Conservation (phyloP, 2,888 invertebrate species). For the Acleris laterana region DNA sequence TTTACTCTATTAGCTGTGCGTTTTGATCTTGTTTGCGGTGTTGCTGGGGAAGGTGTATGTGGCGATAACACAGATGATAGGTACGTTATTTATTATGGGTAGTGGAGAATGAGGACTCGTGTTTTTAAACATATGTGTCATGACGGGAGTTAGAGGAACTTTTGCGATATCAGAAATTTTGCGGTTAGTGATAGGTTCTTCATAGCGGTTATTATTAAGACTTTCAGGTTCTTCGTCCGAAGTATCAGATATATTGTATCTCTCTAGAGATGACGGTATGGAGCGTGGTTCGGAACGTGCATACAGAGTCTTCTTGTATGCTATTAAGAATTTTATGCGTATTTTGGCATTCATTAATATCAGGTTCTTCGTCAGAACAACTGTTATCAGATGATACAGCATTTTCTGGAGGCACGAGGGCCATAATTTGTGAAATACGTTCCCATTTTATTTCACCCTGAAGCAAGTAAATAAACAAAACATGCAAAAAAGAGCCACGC, state of each 20-base stretch:
- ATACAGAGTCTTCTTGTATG: neutral
- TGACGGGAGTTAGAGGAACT: constrained; percentile 1
- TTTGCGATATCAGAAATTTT: neutral
- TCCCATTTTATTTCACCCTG: constrained; percentile 14
- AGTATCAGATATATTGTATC: neutral
- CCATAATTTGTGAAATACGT: constrained; percentile 8
- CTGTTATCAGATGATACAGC: neutral
- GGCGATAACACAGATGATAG: constrained; percentile 9
- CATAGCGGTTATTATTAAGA: neutral
- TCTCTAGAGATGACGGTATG: constrained; percentile 4
- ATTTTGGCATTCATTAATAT: neutral
- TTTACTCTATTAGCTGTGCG: neutral
- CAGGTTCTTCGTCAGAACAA: constrained; percentile 3
- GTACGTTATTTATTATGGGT: neutral
- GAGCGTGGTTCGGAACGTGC: constrained; percentile 5
- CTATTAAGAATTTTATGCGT: no score
- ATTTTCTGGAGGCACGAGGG: constrained; percentile 11
- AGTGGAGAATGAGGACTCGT: constrained; percentile 2
- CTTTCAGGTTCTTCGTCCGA: neutral
- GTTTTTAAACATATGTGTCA: neutral
- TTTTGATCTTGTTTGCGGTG: constrained; percentile 4
- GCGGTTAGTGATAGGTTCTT: neutral
- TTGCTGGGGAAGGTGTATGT: constrained; percentile 2
- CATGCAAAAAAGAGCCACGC: neutral
- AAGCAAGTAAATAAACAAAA: constrained; percentile 11